Evolutionary conservation across 2,888 invertebrate genomes (phyloP).

Genomic region (Terebella lapidaria): DNA sequence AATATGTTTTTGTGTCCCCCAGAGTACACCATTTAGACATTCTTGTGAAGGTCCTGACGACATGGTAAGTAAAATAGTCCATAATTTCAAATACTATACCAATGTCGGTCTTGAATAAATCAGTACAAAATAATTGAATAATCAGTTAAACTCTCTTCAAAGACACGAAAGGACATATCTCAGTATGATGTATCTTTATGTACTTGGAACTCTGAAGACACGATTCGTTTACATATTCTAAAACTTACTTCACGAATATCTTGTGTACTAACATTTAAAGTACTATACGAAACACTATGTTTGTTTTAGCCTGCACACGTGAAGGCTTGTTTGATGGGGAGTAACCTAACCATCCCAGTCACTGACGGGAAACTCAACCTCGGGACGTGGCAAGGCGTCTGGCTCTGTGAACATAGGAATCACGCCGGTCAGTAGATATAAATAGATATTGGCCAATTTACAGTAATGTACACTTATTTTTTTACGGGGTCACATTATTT

Average conservation of each 20-base stretch:
- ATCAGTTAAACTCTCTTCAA: background rate
- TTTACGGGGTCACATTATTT: no score
- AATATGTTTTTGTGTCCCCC: conserved; percentile 33
- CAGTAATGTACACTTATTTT: no score
- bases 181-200: background rate
- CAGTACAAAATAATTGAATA: background rate
- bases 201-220: no score
- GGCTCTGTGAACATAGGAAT: conserved; percentile 97
- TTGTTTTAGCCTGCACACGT: conserved; percentile 83
- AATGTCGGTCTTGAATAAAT: no score
- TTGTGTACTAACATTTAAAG: background rate
- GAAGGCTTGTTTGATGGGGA: conserved; percentile 93
- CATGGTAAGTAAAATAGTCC: conserved; percentile 67
- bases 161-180: background rate
- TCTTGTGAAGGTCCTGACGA: conserved; percentile 98
- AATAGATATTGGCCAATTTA: no score
- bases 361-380: conserved; percentile 91
- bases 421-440: conserved; percentile 74
- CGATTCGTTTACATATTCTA: no score
- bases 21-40: conserved; percentile 89
- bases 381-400: conserved; percentile 97
- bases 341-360: conserved; percentile 90
- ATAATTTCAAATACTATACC: background rate
- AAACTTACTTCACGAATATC: background rate
- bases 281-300: background rate